These are phyloP conservation scores for Holothuria scabra DNA, from an alignment of 53 echinoderm and acorn worm species.

Conservation along the genomic window DNA sequence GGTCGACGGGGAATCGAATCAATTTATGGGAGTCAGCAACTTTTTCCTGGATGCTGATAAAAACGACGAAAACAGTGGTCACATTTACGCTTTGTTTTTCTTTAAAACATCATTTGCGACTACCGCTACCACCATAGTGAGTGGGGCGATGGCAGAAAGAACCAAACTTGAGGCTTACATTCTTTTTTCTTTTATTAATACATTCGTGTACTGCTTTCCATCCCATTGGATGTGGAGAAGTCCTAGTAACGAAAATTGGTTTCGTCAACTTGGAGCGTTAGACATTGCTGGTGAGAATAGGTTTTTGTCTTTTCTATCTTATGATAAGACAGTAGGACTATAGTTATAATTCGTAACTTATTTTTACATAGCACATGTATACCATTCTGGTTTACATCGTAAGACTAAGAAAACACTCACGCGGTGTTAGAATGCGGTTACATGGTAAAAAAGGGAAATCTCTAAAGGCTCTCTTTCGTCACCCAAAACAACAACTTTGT, in stretches of 20 bases:
- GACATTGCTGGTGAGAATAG: slow-evolving; percentile 72
- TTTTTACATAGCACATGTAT: no score
- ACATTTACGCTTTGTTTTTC: slow-evolving; percentile 74
- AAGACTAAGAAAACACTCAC: no score
- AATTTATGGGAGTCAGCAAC: slow-evolving; percentile 65
- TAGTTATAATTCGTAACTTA: no score
- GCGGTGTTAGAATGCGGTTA: no score
- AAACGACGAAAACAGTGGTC: slow-evolving; percentile 52
- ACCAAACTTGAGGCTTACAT: slow-evolving; percentile 84
- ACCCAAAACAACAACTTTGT: no score
- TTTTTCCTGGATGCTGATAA: slow-evolving; percentile 67
- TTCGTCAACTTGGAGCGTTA: slow-evolving; percentile 54
- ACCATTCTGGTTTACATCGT: no score
- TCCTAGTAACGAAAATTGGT: slow-evolving; percentile 55
- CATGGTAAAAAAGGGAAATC: no score
- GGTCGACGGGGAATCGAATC: slow-evolving; percentile 44
- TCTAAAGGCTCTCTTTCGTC: no score
- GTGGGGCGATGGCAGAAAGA: slow-evolving; percentile 74
- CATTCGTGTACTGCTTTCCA: slow-evolving; percentile 76
- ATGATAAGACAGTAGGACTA: neutral
- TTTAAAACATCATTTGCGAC: slow-evolving; percentile 84
- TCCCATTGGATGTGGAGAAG: slow-evolving; percentile 79
- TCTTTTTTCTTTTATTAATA: slow-evolving; percentile 75
- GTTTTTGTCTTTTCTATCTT: neutral
- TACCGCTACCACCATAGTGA: slow-evolving; percentile 79